Percentiles rank a stretch among this genome's conserved stretches.
These are phyloP conservation scores for Caenorhabditis drosophilae DNA, from an alignment of 2,888 invertebrate genomes.

Conservation along the genomic window DNA sequence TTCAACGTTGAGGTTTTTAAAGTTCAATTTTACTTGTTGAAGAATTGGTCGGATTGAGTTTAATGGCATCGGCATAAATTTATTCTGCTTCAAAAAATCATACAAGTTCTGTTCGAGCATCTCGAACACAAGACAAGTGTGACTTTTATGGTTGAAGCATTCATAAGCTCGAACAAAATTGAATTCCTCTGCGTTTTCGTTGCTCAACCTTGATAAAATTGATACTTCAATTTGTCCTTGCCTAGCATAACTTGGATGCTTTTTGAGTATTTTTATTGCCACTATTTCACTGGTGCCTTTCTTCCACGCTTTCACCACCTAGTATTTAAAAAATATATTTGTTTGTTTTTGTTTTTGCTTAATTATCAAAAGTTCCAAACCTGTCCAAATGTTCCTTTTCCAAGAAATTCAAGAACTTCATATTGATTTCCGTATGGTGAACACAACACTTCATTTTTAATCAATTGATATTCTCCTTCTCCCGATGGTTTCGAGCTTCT, in stretches of 20 bases:
- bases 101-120: constrained; percentile 99
- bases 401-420: constrained; percentile 83
- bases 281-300: constrained; percentile 99
- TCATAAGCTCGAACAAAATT: constrained; percentile 99
- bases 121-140: constrained; percentile 91
- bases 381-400: constrained; percentile 96
- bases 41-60: constrained; percentile 98
- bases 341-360: background rate
- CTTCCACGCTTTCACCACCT: constrained; percentile 99
- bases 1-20: background rate
- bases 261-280: constrained; percentile 99
- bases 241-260: constrained; percentile 99
- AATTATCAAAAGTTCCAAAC: constrained; percentile 6
- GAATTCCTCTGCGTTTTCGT: constrained; percentile 98
- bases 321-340: constrained; percentile 58
- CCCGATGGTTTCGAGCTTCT: constrained; percentile 51
- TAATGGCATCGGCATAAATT: constrained; percentile 96
- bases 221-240: constrained; percentile 95
- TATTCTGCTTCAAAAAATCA: constrained; percentile 99
- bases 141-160: constrained; percentile 95
- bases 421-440: constrained; percentile 68
- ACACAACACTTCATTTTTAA: constrained; percentile 67
- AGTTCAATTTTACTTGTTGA: constrained; percentile 77
- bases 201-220: constrained; percentile 75
- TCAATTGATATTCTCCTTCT: constrained; percentile 68